Evolutionary conservation across 53 echinoderm and acorn worm genomes (phyloP).

Genomic region (Hippasteria phrygiana): DNA sequence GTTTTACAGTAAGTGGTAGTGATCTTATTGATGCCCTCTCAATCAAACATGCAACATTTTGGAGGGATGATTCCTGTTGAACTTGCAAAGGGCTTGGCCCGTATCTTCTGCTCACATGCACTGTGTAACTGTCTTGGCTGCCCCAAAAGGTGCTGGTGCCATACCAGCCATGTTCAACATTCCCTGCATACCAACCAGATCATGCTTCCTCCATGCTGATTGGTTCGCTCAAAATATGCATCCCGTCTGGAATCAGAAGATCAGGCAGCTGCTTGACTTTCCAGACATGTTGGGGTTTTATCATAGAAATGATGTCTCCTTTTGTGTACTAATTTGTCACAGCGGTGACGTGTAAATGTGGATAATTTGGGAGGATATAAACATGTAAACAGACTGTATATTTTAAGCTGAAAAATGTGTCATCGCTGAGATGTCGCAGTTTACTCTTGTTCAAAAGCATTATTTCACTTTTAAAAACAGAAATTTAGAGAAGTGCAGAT

Average conservation of each 20-base stretch:
- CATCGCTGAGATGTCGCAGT: no score
- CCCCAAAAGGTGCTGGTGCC: constrained; percentile 44
- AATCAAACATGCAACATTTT: neutral
- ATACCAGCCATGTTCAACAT: constrained; percentile 40
- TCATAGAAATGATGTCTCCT: neutral
- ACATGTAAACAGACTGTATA: neutral
- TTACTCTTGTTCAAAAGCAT: no score
- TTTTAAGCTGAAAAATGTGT: neutral
- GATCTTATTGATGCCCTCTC: neutral
- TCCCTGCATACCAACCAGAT: constrained; percentile 39
- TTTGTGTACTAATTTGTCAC: constrained; percentile 27
- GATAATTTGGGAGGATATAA: constrained; percentile 9
- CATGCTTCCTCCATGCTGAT: neutral
- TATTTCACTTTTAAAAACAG: no score
- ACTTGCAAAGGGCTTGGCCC: neutral
- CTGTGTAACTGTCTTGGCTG: neutral
- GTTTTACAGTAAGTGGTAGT: no score
- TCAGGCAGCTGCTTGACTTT: constrained; percentile 20
- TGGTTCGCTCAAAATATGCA: constrained; percentile 17
- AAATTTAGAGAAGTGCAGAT: no score
- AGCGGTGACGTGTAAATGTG: constrained; percentile 35
- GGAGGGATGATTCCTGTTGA: neutral
- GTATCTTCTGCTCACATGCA: neutral
- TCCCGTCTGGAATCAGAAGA: neutral
- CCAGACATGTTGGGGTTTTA: constrained; percentile 4